Base-by-base conservation (phyloP, 1,140 invertebrate species). In the Panonychus citri region DNA sequence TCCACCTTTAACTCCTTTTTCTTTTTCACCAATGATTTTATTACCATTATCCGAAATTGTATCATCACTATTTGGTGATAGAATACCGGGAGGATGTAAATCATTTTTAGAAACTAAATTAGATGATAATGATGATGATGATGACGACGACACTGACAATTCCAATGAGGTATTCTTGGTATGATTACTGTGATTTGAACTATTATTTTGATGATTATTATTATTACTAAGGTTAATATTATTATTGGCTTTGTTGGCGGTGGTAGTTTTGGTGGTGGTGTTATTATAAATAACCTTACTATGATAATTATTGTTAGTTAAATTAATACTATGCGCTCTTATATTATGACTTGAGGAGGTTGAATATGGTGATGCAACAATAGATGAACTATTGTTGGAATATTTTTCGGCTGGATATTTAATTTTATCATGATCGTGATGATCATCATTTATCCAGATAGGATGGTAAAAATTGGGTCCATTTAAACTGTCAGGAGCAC, bases 401-500 rank as follows among this genome's bases (percentile, higher is more conserved):
- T 54, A 25, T 15, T 24, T 26, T 12, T 50, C 15, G 7, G 3
- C 26, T 7, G 49, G 17, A 50, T n/a, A n/a, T n/a, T n/a, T n/a
- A 34, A 34, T 34, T 46, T 46, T 46, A 24, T 13, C n/a, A 13
- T n/a, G 43, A 40, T 40, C 13, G 39, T 40, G 39, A 40, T 46
- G 43, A 19, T n/a, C 30, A 5, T n/a, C 43, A 46, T 46, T 46
- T 10, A 46, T n/a, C 43, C 43, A 46, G 15, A 17, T n/a, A 12
- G 43, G 21, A 24, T 46, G 13, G 43, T 46, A 46, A 30, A 15
- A 74, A 68, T 78, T 85, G 25, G 88, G 88, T 49, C 89, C 89
- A 67, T 85, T 83, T 62, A 94, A 75, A 71, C 85, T 90, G 67
- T 85, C 83, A 59, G 83, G 80, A 58, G 90, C 88, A 65, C 81